Conservation (phyloP, 2,797 vertebrate genomes). For the Malurus leucopterus region DNA sequence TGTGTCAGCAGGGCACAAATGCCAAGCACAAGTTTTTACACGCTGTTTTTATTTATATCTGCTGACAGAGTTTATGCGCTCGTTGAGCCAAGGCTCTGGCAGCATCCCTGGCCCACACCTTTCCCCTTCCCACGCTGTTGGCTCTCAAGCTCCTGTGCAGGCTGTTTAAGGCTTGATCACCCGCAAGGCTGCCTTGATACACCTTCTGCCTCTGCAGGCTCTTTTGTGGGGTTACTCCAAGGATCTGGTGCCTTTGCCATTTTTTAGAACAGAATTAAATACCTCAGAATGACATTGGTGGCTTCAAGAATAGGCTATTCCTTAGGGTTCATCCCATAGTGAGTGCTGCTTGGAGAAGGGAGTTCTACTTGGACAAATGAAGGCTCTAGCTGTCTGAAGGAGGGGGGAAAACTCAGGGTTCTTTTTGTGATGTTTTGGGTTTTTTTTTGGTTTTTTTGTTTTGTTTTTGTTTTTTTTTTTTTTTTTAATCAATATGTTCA, state of each 20-base stretch:
- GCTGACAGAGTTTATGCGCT: not conserved
- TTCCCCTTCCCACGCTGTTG: not conserved
- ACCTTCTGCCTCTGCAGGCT: not conserved
- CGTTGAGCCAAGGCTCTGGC: not conserved
- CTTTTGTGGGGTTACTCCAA: not conserved
- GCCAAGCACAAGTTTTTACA: not conserved
- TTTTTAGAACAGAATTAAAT: not conserved
- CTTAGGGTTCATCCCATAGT: not conserved
- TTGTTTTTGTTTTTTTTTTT: not conserved
- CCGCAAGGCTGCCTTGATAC: fast-evolving
- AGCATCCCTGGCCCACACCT: not conserved
- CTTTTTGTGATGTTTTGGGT: too few species aligned
- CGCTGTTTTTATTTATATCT: not conserved
- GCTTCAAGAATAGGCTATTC: fast-evolving
- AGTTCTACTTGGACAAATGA: not conserved
- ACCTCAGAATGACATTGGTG: not conserved
- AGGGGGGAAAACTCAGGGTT: fast-evolving
- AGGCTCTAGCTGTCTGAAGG: not conserved
- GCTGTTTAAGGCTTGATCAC: not conserved
- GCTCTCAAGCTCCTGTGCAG: not conserved
- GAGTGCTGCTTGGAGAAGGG: not conserved
- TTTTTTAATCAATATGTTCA: fast-evolving
- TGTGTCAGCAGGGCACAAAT: not conserved
- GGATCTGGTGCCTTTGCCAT: not conserved
- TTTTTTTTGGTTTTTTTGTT: not conserved